These are phyloP conservation scores for Phyllostomus hastatus DNA, from an alignment of 2,113 vertebrate genomes.

Conservation along the genomic window DNA sequence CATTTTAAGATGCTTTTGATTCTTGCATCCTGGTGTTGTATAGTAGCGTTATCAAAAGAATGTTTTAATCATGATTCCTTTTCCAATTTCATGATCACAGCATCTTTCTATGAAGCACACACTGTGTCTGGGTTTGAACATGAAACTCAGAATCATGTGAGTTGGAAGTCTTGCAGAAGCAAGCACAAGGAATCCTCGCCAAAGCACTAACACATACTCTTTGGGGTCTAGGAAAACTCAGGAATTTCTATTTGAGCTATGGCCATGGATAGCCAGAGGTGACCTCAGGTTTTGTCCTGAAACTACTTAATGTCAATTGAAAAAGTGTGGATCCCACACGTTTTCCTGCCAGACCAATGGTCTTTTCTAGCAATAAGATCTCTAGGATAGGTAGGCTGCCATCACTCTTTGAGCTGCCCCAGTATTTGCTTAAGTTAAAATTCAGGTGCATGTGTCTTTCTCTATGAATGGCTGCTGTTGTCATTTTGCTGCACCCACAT, in stretches of 20 bases:
- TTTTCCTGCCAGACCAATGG: not conserved
- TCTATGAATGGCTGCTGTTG: not conserved
- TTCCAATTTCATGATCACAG: not conserved
- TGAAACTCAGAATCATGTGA: not conserved
- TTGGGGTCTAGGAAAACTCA: not conserved
- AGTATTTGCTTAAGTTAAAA: not conserved
- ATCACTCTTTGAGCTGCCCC: not conserved
- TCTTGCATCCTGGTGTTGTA: not conserved
- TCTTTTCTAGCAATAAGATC: not conserved
- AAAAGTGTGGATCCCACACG: not conserved
- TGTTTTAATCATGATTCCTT: constrained; percentile 2
- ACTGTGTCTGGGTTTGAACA: not conserved
- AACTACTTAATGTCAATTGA: not conserved
- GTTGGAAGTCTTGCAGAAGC: not conserved
- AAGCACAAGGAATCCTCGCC: not conserved
- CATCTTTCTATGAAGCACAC: not conserved
- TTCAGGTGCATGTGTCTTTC: not conserved
- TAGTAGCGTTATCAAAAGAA: not conserved
- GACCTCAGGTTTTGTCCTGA: not conserved
- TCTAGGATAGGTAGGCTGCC: not conserved
- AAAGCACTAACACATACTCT: not conserved
- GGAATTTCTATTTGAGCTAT: not conserved
- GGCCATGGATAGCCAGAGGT: not conserved
- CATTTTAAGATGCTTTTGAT: not conserved
- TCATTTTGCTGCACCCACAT: not conserved